Evolutionary conservation across 2,113 vertebrate genomes (phyloP).

Genomic region (Zosterops japonicus): DNA sequence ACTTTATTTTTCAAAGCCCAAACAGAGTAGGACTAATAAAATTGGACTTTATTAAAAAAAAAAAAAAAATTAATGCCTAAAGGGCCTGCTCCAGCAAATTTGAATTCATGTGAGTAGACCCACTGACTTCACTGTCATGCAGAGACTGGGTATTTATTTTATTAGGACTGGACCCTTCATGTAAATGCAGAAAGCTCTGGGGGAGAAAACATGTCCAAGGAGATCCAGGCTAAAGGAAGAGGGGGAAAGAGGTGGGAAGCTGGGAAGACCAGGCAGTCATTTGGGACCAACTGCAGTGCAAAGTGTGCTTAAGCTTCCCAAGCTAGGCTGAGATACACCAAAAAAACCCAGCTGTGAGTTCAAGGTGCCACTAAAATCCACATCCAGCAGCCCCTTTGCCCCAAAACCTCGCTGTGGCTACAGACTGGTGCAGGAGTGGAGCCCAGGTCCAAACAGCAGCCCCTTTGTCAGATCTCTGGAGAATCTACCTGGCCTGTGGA

Average conservation of each 20-base stretch:
- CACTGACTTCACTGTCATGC: background rate
- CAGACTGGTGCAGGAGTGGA: constrained; percentile 4
- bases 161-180: background rate
- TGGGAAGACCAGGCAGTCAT: background rate
- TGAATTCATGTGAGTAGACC: background rate
- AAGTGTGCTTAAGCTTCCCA: background rate
- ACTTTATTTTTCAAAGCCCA: background rate
- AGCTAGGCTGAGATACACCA: background rate
- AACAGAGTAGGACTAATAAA: constrained; percentile 5
- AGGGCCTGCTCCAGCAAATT: background rate
- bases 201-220: background rate
- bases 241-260: constrained; percentile 10
- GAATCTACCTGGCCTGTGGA: background rate
- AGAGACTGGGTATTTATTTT: background rate
- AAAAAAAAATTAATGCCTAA: background rate
- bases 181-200: constrained; percentile 35
- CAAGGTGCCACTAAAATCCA: background rate
- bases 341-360: background rate
- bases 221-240: constrained; percentile 21
- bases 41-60: background rate
- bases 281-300: background rate
- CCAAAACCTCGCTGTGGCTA: background rate
- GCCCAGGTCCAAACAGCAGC: background rate
- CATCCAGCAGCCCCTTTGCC: background rate
- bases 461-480: background rate